These are phyloP conservation scores for Resseliella maxima DNA, from an alignment of 2,888 invertebrate genomes.

Conservation along the genomic window DNA sequence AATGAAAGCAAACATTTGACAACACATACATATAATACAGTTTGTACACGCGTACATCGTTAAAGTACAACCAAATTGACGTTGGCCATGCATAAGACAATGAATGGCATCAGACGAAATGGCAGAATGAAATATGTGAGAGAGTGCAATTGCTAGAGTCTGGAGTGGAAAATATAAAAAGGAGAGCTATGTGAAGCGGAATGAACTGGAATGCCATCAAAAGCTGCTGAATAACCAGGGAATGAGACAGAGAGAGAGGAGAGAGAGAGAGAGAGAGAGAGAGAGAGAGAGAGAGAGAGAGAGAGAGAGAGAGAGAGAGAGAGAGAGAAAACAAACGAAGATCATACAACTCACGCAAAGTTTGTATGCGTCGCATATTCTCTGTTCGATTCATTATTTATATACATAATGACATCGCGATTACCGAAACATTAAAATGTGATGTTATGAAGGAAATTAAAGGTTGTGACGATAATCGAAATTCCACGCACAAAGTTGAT, in stretches of 20 bases:
- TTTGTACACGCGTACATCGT: slow-evolving; percentile 21
- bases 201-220: too few species aligned
- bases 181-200: not conserved
- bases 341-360: not conserved
- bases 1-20: slow-evolving; percentile 44
- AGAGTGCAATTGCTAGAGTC: too few species aligned
- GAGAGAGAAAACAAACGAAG: not conserved
- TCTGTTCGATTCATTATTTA: slow-evolving; percentile 40
- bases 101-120: slow-evolving; percentile 11
- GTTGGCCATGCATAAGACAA: slow-evolving; percentile 28
- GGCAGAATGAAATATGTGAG: not conserved
- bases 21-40: slow-evolving; percentile 10
- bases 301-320: not conserved
- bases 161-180: slow-evolving; percentile 17
- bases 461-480: slow-evolving; percentile 48
- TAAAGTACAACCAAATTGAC: slow-evolving; percentile 4
- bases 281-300: not conserved
- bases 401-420: slow-evolving; percentile 50
- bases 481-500: slow-evolving; percentile 33
- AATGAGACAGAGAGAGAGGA: too few species aligned
- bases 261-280: not conserved
- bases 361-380: slow-evolving; percentile 39
- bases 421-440: slow-evolving; percentile 41
- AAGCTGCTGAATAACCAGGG: too few species aligned
- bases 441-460: slow-evolving; percentile 43